Conservation (phyloP, 2,797 vertebrate genomes). For the Hydrophis major region DNA sequence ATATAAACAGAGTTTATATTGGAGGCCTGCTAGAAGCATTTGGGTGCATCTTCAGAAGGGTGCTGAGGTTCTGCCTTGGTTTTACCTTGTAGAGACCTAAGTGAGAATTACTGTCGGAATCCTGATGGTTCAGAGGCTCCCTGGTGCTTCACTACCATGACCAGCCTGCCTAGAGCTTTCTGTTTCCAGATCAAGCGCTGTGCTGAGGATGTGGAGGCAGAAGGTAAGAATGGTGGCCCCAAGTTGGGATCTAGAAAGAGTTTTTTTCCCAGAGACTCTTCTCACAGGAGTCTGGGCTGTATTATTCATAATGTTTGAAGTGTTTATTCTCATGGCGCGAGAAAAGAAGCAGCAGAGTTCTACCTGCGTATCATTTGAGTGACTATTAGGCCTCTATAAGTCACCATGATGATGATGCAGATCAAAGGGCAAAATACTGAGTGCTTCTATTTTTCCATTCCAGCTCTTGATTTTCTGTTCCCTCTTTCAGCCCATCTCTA, state of each 20-base stretch:
- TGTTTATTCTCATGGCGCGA: neutral
- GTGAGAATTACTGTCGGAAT: conserved; percentile 95
- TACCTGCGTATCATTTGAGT: neutral
- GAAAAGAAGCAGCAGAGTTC: neutral
- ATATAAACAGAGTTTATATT: neutral
- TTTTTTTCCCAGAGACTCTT: neutral
- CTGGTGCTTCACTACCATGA: conserved; percentile 89
- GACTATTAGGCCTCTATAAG: neutral
- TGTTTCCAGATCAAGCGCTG: conserved; percentile 96
- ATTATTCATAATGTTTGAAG: neutral
- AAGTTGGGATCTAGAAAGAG: neutral
- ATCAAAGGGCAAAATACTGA: neutral
- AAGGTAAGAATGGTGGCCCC: conserved; percentile 73
- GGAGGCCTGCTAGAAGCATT: neutral
- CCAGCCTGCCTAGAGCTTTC: conserved; percentile 82
- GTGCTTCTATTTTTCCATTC: too few relatives aligned
- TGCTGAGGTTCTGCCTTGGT: neutral
- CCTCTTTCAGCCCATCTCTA: neutral
- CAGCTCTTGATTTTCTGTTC: neutral
- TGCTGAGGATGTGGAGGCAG: conserved; percentile 79
- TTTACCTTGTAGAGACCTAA: conserved; percentile 78
- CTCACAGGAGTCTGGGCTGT: too few relatives aligned
- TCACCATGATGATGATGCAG: neutral
- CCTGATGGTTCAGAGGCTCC: conserved; percentile 94
- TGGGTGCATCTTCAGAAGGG: neutral